Evolutionary conservation across 2,888 invertebrate species (phyloP).

Genomic region (Tanaodytes sp.): DNA sequence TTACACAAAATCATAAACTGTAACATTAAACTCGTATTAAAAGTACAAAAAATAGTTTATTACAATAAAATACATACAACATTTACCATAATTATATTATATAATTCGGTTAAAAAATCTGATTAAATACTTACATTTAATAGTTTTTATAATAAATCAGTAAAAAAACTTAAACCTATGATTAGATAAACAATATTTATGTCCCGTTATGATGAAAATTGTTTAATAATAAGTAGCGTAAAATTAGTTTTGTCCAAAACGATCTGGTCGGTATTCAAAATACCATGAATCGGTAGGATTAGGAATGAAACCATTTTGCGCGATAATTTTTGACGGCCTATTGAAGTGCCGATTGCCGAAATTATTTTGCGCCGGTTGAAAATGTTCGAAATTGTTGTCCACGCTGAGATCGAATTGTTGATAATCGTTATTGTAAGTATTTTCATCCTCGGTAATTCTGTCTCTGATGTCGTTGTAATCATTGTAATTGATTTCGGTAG

Average conservation of each 20-base stretch:
- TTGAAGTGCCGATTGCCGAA: neutral
- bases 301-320: slow-evolving; percentile 19
- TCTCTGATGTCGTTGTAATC: slow-evolving; percentile 42
- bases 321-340: slow-evolving; percentile 19
- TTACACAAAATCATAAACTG: too few species aligned
- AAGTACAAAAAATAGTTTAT: too few species aligned
- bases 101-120: too few species aligned
- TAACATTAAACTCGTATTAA: too few species aligned
- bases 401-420: slow-evolving; percentile 4
- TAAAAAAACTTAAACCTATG: too few species aligned
- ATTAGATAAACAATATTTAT: too few species aligned
- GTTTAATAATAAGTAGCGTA: neutral
- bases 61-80: too few species aligned
- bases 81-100: too few species aligned
- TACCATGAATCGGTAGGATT: slow-evolving; percentile 22
- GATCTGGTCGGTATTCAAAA: slow-evolving; percentile 27
- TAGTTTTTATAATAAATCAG: too few species aligned
- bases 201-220: too few species aligned
- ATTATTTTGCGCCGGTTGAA: slow-evolving; percentile 4
- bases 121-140: too few species aligned
- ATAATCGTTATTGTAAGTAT: slow-evolving; percentile 8
- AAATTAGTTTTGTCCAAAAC: slow-evolving; percentile 8
- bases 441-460: slow-evolving; percentile 1
- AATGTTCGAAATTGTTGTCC: slow-evolving; percentile 15
- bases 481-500: slow-evolving; percentile 49